These are phyloP conservation scores for Thunnus albacares DNA, from an alignment of 2,797 vertebrate species.

Conservation along the genomic window DNA sequence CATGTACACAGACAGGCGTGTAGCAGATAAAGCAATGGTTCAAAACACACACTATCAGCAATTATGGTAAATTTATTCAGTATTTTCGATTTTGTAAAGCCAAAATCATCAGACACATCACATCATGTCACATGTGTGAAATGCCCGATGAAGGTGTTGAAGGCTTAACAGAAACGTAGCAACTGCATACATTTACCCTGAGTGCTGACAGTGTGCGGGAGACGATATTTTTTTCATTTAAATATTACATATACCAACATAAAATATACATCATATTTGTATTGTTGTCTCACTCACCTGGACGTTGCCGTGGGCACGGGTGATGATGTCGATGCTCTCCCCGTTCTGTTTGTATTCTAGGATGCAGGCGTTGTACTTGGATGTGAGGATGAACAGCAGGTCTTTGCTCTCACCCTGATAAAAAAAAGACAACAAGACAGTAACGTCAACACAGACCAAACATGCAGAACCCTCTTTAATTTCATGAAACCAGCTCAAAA, in stretches of 20 bases:
- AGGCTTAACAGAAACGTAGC: too few relatives aligned
- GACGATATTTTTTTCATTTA: background rate
- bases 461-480: background rate
- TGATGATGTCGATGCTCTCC: constrained; percentile 98
- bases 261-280: background rate
- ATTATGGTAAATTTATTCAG: too few relatives aligned
- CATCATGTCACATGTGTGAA: too few relatives aligned
- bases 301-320: constrained; percentile 96
- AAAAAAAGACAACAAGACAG: constrained; percentile 8
- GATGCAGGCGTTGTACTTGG: constrained; percentile 99
- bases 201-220: background rate
- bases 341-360: constrained; percentile 98
- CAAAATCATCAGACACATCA: too few relatives aligned
- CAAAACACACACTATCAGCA: too few relatives aligned
- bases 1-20: too few relatives aligned
- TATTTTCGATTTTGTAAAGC: too few relatives aligned
- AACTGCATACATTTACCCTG: too few relatives aligned
- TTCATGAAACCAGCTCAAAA: background rate
- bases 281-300: constrained; percentile 85
- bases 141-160: too few relatives aligned
- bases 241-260: background rate
- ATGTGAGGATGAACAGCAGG: constrained; percentile 96
- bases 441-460: background rate
- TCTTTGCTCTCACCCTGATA: constrained; percentile 99
- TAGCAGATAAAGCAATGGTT: too few relatives aligned